Base-by-base conservation (phyloP, 2,888 invertebrate genomes). In the Meganola albula region DNA sequence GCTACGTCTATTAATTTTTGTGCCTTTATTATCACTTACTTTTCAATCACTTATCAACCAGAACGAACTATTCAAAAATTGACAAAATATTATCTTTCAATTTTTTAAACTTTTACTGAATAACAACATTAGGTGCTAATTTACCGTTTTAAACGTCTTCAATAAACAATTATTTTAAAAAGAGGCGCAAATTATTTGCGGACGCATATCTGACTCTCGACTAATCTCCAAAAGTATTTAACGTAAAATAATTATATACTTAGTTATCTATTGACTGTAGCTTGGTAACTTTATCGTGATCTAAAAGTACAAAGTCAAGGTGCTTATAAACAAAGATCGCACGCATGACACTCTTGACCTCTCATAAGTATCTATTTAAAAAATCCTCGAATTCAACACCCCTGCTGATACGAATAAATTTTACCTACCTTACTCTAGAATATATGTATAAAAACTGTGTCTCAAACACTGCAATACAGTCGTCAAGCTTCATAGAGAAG, bases 21-120 rank as follows among this genome's bases (percentile, higher is more conserved):
- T 68, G 69, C 69, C 55, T 55, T 58, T 52, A 44, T 52, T 63
- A 64, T 64, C 68, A 69, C 64, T 58, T 49, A 48, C 40, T 41
- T 43, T 47, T 53, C 31, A 39, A 48, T 45, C 24, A 44, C 34
- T 28, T 48, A 45, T 36, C 37, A 47, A 48, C 23, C 42, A 48
- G 48, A 43, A 56, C 40, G 40, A 50, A 42, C 34, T 37, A 49
- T 46, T 43, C 29, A 46, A 45, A n/a, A 56, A 54, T 50, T 56
- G 54, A 54, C 52, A 52, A 56, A 53, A 51, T 49, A 40, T 34
- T 45, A 44, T 45, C 38, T 36, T 30, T 29, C n/a, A n/a, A 38
- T 43, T 41, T 40, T 42, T 48, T 37, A 43, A 44, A 46, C 36
- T 41, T 48, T 48, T 40, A 54, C 27, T 39, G 39, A 44, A 34